A percentile compares a stretch with the other conserved stretches of the same genome.
These are phyloP conservation scores for Microplitis mediator DNA, from an alignment of 1,140 invertebrate genomes.

Conservation along the genomic window DNA sequence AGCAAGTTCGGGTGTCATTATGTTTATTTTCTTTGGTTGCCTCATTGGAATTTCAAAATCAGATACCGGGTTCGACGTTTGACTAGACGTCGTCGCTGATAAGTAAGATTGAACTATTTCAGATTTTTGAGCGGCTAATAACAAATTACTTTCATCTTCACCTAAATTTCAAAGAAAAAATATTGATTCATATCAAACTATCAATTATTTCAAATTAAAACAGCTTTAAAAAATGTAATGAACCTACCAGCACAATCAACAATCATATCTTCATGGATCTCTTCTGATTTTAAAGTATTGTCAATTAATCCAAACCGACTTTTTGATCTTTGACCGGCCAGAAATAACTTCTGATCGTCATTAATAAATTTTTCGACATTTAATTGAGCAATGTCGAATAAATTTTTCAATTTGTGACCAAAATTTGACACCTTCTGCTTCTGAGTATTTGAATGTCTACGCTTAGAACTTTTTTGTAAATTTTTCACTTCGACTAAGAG, in stretches of 20 bases:
- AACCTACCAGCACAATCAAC: background rate
- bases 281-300: background rate
- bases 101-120: background rate
- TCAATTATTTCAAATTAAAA: background rate
- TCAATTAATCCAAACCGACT: conserved; percentile 11
- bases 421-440: background rate
- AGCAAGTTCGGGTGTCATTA: conserved; percentile 32
- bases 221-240: no score
- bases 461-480: background rate
- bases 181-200: background rate
- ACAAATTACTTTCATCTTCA: no score
- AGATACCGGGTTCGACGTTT: background rate
- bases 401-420: conserved; percentile 3
- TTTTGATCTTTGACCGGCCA: conserved; percentile 5
- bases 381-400: background rate
- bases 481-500: background rate
- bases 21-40: conserved; percentile 22
- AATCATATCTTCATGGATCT: background rate
- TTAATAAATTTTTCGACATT: conserved; percentile 1
- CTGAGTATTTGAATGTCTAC: background rate
- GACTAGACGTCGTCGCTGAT: conserved; percentile 5
- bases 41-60: background rate
- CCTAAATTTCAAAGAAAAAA: background rate
- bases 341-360: background rate
- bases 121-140: background rate